These are phyloP conservation scores for Andinoacara biseriatus DNA, from an alignment of 2,113 vertebrate species.

Conservation along the genomic window DNA sequence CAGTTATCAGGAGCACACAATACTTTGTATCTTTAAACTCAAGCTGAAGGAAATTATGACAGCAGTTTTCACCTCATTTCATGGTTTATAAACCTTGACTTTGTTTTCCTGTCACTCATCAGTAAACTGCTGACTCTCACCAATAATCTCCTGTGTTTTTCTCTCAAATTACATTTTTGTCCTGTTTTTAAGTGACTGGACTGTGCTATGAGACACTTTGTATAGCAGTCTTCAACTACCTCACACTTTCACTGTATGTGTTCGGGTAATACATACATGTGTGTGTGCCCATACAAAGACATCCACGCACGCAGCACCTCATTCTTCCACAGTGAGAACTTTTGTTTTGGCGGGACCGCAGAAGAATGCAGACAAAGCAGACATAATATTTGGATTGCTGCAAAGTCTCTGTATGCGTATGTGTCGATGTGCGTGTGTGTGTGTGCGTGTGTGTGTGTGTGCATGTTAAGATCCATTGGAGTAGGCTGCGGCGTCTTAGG, in stretches of 20 bases:
- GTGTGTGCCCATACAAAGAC: conserved; percentile 24
- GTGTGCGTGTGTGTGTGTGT: neutral
- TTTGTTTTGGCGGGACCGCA: conserved; percentile 82
- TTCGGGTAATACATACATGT: conserved; percentile 34
- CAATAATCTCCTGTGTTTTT: neutral
- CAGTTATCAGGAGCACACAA: neutral
- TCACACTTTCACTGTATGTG: conserved; percentile 51
- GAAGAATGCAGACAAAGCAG: conserved; percentile 83
- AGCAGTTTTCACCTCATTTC: conserved; percentile 5
- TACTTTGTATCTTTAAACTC: neutral
- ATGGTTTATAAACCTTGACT: neutral
- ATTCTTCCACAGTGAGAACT: conserved; percentile 75
- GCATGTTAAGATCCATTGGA: conserved; percentile 62
- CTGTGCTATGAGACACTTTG: conserved; percentile 16
- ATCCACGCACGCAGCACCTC: conserved; percentile 43
- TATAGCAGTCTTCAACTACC: conserved; percentile 18
- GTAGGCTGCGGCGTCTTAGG: conserved; percentile 68
- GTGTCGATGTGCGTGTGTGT: conserved; percentile 11
- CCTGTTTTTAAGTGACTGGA: conserved; percentile 5
- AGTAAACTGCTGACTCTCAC: neutral
- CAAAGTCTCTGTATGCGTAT: conserved; percentile 62
- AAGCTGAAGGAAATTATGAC: neutral
- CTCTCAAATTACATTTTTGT: neutral
- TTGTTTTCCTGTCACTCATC: neutral
- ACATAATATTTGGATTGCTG: conserved; percentile 87